These are phyloP conservation scores for Nothura maculosa DNA, from an alignment of 2,797 vertebrate species.

Conservation along the genomic window DNA sequence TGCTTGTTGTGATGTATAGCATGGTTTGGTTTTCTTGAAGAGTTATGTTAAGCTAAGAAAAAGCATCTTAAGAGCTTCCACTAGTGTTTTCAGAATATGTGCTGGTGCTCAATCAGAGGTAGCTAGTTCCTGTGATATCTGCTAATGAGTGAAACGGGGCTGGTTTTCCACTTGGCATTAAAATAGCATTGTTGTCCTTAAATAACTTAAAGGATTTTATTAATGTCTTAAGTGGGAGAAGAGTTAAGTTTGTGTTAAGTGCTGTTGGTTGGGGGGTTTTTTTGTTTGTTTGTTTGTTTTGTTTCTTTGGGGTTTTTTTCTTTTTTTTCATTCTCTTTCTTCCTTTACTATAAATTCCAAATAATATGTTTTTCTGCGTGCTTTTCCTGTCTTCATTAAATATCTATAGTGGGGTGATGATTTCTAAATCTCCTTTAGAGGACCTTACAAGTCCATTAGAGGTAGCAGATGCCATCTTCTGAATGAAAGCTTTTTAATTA, in stretches of 20 bases:
- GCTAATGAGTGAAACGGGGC: neutral
- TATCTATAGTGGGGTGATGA: neutral
- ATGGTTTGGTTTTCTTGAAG: neutral
- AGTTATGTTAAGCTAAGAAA: rapidly evolving
- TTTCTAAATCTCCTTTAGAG: neutral
- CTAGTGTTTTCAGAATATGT: neutral
- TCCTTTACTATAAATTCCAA: neutral
- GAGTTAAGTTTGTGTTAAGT: neutral
- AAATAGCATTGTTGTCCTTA: neutral
- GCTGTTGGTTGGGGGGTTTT: neutral
- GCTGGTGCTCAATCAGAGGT: neutral
- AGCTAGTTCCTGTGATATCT: neutral
- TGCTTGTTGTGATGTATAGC: neutral
- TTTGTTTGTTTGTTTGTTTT: too few species aligned
- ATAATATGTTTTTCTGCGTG: neutral
- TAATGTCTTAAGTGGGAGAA: neutral
- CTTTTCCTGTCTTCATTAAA: neutral
- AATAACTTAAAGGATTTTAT: neutral
- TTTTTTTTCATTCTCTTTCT: neutral
- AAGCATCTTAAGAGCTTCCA: neutral
- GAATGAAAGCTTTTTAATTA: neutral
- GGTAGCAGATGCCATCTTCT: neutral
- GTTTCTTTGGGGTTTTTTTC: too few species aligned
- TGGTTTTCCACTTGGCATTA: neutral
- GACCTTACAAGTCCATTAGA: neutral